phyloP scores from a whole-genome alignment of 1,140 invertebrate species.

The Bombus superbus region DNA sequence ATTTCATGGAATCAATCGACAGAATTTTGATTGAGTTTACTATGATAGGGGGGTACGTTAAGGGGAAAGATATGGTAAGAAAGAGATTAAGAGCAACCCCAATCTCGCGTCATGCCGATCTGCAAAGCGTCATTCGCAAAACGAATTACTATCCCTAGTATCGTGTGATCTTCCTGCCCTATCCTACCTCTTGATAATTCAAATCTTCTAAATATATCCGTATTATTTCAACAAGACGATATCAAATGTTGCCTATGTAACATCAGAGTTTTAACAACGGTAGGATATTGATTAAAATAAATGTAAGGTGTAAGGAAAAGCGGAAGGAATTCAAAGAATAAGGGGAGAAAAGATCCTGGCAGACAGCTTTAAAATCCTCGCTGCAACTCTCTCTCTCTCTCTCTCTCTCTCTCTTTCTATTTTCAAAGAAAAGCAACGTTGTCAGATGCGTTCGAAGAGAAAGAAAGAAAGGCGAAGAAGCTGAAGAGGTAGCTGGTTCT shows the following conservation, averaged over 20 bases:
- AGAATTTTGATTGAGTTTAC: neutral
- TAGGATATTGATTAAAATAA: neutral
- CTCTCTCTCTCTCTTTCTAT: neutral
- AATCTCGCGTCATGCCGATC: neutral
- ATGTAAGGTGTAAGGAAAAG: too few species aligned
- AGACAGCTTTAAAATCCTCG: neutral
- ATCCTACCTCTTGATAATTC: neutral
- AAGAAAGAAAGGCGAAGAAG: conserved; percentile 8
- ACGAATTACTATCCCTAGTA: neutral
- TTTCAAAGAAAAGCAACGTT: conserved; percentile 3
- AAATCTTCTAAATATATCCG: neutral
- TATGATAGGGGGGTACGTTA: neutral
- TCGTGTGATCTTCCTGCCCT: neutral
- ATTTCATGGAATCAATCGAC: neutral
- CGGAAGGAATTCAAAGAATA: too few species aligned
- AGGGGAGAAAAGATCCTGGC: neutral
- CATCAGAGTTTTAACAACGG: neutral
- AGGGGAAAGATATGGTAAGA: too few species aligned
- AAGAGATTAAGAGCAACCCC: neutral
- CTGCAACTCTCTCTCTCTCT: neutral
- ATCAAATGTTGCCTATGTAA: neutral
- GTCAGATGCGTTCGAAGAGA: neutral
- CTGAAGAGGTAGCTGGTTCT: conserved; percentile 24
- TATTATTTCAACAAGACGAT: neutral
- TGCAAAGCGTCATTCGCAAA: neutral